These are phyloP conservation scores for Arvicanthis niloticus DNA, from an alignment of 2,113 vertebrate genomes.

Conservation along the genomic window DNA sequence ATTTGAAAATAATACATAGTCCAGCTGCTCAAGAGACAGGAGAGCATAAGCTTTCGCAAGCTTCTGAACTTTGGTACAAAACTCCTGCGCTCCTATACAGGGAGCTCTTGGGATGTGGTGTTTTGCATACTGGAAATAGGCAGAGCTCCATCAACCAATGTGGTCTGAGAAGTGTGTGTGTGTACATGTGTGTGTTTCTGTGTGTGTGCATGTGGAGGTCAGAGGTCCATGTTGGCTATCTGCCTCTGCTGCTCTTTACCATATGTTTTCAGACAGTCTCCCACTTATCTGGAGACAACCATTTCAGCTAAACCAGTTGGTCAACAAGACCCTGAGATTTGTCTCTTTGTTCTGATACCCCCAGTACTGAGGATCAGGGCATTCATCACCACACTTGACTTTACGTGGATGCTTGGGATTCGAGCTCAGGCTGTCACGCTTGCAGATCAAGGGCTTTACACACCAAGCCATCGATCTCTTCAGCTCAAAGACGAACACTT, in stretches of 20 bases:
- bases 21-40: neutral
- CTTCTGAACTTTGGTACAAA: neutral
- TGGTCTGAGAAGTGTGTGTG: neutral
- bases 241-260: neutral
- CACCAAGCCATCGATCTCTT: no score
- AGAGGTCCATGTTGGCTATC: neutral
- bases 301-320: neutral
- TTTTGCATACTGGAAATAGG: conserved; percentile 12
- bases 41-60: neutral
- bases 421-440: neutral
- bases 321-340: neutral
- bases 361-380: no score
- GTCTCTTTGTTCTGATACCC: neutral
- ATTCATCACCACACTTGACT: neutral
- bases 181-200: neutral
- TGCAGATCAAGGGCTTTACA: neutral
- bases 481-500: neutral
- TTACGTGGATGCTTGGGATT: neutral
- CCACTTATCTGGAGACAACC: neutral
- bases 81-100: neutral
- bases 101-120: neutral
- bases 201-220: neutral
- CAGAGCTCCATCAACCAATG: neutral
- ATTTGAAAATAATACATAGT: neutral
- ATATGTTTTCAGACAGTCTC: neutral